Evolutionary conservation across 2,888 invertebrate species (phyloP), one percentile per base, ranked within the genome.

Genomic region (Sussaba pulchella): DNA sequence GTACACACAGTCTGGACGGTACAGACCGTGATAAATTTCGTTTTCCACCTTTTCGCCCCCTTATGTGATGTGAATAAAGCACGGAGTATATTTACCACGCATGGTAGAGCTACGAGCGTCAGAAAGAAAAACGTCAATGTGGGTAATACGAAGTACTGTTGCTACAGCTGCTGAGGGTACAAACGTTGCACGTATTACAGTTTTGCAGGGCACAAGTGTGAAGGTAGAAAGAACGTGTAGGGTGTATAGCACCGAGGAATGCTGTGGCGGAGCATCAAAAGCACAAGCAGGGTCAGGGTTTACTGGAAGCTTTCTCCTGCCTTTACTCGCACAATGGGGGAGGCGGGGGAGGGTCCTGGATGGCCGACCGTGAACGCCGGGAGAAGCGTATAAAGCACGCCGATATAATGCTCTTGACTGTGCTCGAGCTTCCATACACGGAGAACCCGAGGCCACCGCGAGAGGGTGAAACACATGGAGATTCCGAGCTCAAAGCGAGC

Each of bases 241-340:
- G 10, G 12, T 9, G 17, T 31, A 43, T 45, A 17, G 41, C 17
- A 54, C 19, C 50, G n/a, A 45, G 41, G 69, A 59, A 39, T 54
- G 26, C 21, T 21, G 57, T 39, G 17, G 71, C 59, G 14, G 8
- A 66, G 43, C 43, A 52, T 75, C 71, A 41, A 57, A 73, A 59
- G 74, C 54, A 67, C 69, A 61, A 17, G 63, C 24, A 66, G 50
- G 31, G 52, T 36, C 64, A 24, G 41, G 57, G 57, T 59, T 74
- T 50, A 59, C 47, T n/a, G n/a, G 64, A 63, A 73, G 57, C 78
- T 79, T 79, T 74, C 64, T 70, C 75, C 21, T 52, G 57, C 45
- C 61, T n/a, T 66, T 57, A 71, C 71, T 66, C 66, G 75, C 75
- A 80, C 71, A 80, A 75, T 75, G 36, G 17, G 63, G 24, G 24